Base-by-base conservation (phyloP, 2,113 vertebrate genomes). In the Polypterus senegalus region DNA sequence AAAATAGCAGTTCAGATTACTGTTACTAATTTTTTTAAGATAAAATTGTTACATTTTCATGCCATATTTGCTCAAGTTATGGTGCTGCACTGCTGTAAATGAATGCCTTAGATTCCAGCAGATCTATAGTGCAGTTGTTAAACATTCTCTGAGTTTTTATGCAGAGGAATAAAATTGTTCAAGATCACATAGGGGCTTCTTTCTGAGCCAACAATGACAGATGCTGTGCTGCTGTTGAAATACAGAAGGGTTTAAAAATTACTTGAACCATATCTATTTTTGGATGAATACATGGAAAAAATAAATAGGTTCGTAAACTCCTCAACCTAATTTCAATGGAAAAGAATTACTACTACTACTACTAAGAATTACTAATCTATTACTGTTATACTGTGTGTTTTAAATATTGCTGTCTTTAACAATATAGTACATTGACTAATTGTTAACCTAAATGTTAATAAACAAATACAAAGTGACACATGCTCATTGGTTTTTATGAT, bases 91-190 rank as follows among this genome's bases (percentile, higher is more conserved):
- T 77, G 72, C 74, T 84, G 81, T 76, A 82, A 87, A 80, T 79
- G 73, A 84, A 88, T 95, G 77, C 81, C 89, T 85, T 70, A 79
- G 85, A 93, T 97, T 87, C 87, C 81, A 88, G 71, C 68, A 84
- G 86, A 82, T 91, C 85, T 85, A 77, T 82, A 68, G 71, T 89
- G 83, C 92, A 94, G 90, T 92, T 94, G 92, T 88, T 92, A 80
- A 83, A 74, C 85, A 91, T 92, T 87, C 86, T 79, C 82, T 74
- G 77, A 84, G 80, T 86, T 89, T 92, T 86, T 88, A 83, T 78
- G 76, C 76, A 64, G 76, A 73, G 72, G 73, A 63, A 53, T 67
- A 65, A 78, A 72, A 80, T 81, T 70, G 79, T 76, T 88, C 70
- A 67, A 85, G 89, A 92, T 92, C 83, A 76, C 79, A 67, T 70